Percentiles rank a stretch among this genome's conserved stretches.
Conservation (phyloP, 2,113 vertebrate species). For the Ophthalmolycus amberensis region DNA sequence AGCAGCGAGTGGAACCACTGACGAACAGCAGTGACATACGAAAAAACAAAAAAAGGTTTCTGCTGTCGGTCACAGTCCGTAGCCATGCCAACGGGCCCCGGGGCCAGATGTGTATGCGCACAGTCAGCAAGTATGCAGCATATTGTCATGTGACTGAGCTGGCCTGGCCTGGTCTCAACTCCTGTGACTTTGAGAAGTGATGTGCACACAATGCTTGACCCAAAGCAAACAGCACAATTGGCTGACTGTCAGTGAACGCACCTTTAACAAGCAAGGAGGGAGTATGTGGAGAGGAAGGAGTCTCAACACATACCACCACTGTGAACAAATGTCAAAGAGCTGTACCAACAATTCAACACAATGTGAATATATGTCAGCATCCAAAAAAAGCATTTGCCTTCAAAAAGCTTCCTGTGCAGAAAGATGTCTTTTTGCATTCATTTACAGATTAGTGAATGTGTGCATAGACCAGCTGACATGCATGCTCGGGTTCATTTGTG, state of each 20-base stretch:
- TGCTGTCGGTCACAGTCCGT: constrained; percentile 17
- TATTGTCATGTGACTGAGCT: constrained; percentile 45
- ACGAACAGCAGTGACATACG: constrained; percentile 12
- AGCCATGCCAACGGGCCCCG: constrained; percentile 28
- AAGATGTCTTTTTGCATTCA: neutral
- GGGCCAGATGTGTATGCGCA: constrained; percentile 29
- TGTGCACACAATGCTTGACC: neutral
- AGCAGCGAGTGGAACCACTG: constrained; percentile 15
- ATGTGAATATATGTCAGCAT: neutral
- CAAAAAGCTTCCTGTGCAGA: too few species aligned
- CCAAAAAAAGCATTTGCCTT: neutral
- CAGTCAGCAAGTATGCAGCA: constrained; percentile 32
- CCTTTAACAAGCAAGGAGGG: neutral
- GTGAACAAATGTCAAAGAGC: neutral
- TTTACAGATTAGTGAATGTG: neutral
- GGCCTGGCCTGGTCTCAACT: neutral
- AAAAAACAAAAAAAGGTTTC: neutral
- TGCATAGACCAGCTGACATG: neutral
- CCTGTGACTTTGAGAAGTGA: neutral
- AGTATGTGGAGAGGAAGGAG: neutral
- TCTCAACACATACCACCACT: too few species aligned
- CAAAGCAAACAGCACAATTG: neutral
- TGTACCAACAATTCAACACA: neutral
- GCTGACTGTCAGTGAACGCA: neutral
- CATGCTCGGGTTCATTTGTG: too few species aligned